These are phyloP conservation scores for Calameuta pallipes DNA, from an alignment of 2,888 invertebrate genomes.

Conservation along the genomic window DNA sequence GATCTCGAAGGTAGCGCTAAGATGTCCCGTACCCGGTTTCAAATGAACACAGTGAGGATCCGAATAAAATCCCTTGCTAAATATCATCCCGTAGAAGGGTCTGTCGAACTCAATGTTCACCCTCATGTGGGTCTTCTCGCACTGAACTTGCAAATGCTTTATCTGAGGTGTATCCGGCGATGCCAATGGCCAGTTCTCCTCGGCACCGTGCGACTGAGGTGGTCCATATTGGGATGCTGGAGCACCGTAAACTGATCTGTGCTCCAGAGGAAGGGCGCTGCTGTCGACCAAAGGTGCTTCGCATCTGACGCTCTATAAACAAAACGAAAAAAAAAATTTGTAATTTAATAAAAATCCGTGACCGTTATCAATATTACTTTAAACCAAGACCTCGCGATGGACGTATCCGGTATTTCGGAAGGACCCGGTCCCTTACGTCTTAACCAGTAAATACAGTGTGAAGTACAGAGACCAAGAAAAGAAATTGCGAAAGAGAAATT, in stretches of 20 bases:
- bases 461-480: neutral
- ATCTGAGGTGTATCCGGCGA: constrained; percentile 93
- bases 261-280: constrained; percentile 83
- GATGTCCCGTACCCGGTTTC: constrained; percentile 89
- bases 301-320: constrained; percentile 78
- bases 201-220: constrained; percentile 67
- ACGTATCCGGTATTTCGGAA: constrained; percentile 4
- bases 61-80: constrained; percentile 93
- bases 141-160: constrained; percentile 92
- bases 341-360: neutral
- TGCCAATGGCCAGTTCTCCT: constrained; percentile 90
- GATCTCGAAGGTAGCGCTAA: constrained; percentile 93
- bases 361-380: neutral
- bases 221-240: constrained; percentile 68
- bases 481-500: neutral
- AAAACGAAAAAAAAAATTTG: constrained; percentile 7
- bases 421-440: neutral
- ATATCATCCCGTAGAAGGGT: constrained; percentile 96
- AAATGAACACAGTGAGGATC: constrained; percentile 92
- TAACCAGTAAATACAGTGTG: neutral
- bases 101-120: constrained; percentile 95
- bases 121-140: constrained; percentile 95
- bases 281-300: constrained; percentile 84
- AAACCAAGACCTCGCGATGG: neutral
- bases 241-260: constrained; percentile 79